These are phyloP conservation scores for Tenthredo mesomela DNA, from an alignment of 2,888 invertebrate genomes.

Conservation along the genomic window DNA sequence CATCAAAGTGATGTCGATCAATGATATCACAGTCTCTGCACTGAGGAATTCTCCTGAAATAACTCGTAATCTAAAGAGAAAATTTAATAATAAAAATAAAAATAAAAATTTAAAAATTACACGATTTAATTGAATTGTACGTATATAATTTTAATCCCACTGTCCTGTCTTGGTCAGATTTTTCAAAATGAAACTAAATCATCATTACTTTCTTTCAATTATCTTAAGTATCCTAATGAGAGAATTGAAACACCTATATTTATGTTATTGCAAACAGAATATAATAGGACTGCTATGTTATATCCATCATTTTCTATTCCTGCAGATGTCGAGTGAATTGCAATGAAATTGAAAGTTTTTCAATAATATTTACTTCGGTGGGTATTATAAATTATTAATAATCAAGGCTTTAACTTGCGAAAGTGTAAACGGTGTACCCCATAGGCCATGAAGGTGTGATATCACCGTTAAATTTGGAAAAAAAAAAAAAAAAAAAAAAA, in stretches of 20 bases:
- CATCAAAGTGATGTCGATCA: neutral
- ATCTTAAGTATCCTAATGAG: neutral
- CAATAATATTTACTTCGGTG: neutral
- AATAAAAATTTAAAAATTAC: neutral
- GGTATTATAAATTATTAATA: neutral
- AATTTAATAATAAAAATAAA: too few species aligned
- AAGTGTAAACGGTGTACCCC: neutral
- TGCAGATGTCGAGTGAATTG: neutral
- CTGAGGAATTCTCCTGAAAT: neutral
- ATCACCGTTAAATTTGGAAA: neutral
- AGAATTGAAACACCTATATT: neutral
- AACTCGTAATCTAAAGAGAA: neutral
- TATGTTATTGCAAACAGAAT: neutral
- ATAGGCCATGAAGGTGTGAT: neutral
- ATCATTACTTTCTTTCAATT: too few species aligned
- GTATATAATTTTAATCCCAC: neutral
- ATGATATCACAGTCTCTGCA: neutral
- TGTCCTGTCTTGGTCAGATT: neutral
- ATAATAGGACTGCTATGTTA: neutral
- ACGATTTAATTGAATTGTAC: neutral
- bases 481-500: neutral
- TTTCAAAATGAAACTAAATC: neutral
- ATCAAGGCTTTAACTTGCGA: neutral
- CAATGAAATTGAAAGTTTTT: neutral
- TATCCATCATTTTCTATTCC: neutral